These are phyloP conservation scores for Diachasmimorpha longicaudata DNA, from an alignment of 1,140 invertebrate species.

Conservation along the genomic window DNA sequence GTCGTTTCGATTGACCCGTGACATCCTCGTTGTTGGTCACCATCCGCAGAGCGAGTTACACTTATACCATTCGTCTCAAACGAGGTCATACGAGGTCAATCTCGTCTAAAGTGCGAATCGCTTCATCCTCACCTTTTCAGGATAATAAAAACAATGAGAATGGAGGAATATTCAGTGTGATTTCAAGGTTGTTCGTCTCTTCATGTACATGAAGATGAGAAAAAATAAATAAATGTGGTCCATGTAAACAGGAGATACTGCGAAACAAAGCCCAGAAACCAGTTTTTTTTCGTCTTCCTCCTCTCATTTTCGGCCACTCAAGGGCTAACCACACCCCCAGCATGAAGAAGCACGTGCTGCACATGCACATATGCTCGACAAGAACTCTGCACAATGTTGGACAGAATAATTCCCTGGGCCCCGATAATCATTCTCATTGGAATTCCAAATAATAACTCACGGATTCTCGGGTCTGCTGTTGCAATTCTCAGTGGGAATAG, in stretches of 20 bases:
- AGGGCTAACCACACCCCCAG: too few species aligned
- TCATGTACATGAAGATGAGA: too few species aligned
- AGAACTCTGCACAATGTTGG: neutral
- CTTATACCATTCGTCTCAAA: slow-evolving; percentile 6
- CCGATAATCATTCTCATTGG: neutral
- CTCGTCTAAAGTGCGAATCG: neutral
- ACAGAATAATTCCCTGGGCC: neutral
- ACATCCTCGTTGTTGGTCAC: slow-evolving; percentile 14
- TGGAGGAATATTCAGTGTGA: too few species aligned
- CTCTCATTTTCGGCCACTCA: neutral
- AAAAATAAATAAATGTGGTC: too few species aligned
- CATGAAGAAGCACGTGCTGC: neutral
- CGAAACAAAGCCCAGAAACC: neutral
- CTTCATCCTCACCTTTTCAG: neutral
- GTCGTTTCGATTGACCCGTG: slow-evolving; percentile 32
- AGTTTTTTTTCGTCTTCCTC: neutral
- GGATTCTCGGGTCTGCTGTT: neutral
- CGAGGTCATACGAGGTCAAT: slow-evolving; percentile 18
- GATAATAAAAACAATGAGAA: neutral
- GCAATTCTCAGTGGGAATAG: neutral
- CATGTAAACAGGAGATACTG: neutral
- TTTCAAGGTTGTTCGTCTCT: neutral
- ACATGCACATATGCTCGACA: neutral
- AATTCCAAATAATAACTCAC: neutral
- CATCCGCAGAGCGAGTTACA: neutral